These are phyloP conservation scores for Tenthredo notha DNA, from an alignment of 2,888 invertebrate species.

Conservation along the genomic window DNA sequence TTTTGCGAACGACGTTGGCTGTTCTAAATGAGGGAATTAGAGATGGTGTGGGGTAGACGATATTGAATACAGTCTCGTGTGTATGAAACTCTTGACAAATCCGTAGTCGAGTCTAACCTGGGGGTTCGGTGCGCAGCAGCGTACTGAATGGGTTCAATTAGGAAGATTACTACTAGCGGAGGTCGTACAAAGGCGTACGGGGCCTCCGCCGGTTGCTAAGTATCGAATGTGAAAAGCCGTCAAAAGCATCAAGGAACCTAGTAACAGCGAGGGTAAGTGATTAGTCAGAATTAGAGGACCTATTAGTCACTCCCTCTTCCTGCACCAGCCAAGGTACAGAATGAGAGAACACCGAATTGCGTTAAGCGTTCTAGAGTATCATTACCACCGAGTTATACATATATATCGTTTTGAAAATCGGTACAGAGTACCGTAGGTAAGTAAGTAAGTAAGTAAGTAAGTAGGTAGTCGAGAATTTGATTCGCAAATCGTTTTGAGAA, in stretches of 20 bases:
- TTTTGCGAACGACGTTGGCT: not conserved
- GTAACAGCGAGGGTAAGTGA: slow-evolving; percentile 56
- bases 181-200: slow-evolving; percentile 55
- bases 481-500: not conserved
- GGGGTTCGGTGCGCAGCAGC: slow-evolving; percentile 3
- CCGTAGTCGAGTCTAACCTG: slow-evolving; percentile 12
- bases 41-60: not conserved
- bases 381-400: not conserved
- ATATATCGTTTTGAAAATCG: not conserved
- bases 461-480: not conserved
- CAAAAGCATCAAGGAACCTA: slow-evolving; percentile 61
- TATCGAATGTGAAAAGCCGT: slow-evolving; percentile 63
- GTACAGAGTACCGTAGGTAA: too few species aligned
- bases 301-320: slow-evolving; percentile 65
- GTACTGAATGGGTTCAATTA: slow-evolving; percentile 61
- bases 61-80: slow-evolving; percentile 23
- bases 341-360: slow-evolving; percentile 7
- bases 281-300: slow-evolving; percentile 70
- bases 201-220: slow-evolving; percentile 57
- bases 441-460: too few species aligned
- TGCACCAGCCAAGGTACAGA: not conserved
- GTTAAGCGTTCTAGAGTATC: slow-evolving; percentile 10
- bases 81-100: slow-evolving; percentile 41
- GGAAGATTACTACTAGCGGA: slow-evolving; percentile 64
- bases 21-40: slow-evolving; percentile 11